Conservation (phyloP, 2,888 invertebrate species). For the Tiphia femorata region DNA sequence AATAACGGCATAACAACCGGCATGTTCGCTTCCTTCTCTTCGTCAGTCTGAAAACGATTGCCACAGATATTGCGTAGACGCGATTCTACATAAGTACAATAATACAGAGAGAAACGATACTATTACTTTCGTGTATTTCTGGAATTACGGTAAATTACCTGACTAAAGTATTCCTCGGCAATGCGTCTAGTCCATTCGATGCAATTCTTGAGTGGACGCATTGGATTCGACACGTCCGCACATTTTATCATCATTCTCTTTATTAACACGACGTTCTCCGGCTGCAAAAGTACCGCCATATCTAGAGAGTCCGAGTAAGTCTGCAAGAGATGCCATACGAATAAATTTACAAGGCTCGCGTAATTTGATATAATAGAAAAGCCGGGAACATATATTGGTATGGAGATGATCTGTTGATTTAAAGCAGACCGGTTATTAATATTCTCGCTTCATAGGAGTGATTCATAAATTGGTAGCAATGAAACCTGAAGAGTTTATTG, state of each 20-base stretch:
- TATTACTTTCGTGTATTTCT: too few species aligned
- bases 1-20: conserved; percentile 99
- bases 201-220: conserved; percentile 85
- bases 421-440: too few species aligned
- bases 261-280: conserved; percentile 88
- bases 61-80: background rate
- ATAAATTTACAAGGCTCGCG: background rate
- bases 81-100: too few species aligned
- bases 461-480: too few species aligned
- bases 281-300: conserved; percentile 70
- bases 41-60: conserved; percentile 81
- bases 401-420: too few species aligned
- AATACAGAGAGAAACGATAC: background rate
- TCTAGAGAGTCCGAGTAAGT: conserved; percentile 52
- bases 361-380: too few species aligned
- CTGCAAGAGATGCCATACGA: conserved; percentile 41
- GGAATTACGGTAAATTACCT: too few species aligned
- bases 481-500: too few species aligned
- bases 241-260: conserved; percentile 98
- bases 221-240: conserved; percentile 97
- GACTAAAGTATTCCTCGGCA: conserved; percentile 97
- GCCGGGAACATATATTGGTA: too few species aligned
- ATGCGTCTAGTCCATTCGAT: conserved; percentile 96
- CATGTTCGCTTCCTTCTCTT: conserved; percentile 88
- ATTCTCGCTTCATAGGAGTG: too few species aligned